Base-by-base conservation (phyloP, 2,888 invertebrate species). In the Toxonevra muliebris region DNA sequence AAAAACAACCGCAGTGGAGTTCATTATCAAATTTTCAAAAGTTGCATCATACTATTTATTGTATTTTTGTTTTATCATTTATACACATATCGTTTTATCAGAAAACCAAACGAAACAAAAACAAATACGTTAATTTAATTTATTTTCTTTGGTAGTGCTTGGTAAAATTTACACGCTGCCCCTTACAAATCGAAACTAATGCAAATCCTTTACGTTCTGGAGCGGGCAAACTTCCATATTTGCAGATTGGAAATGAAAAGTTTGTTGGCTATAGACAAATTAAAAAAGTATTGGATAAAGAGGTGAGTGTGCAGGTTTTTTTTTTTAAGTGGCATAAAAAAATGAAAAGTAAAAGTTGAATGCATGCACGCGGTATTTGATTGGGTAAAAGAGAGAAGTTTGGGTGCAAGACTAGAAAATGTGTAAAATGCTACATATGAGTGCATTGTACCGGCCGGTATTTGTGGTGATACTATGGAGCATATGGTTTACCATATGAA, bases 111-210 rank as follows among this genome's bases (percentile, higher is more conserved):
- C n/a, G n/a, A 30, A 30, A 30, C 61, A 45, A 15, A 19, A 50
- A 19, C 11, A 55, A 55, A 60, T 7, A 53, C 68, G 58, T 12
- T 82, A 30, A n/a, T n/a, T n/a, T n/a, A n/a, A n/a, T n/a, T n/a
- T 58, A 15, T n/a, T 12, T 60, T 52, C 19, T 48, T 71, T 83
- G 83, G 58, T 83, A 90, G 90, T 88, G 89, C 10, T 87, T 89
- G 74, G 87, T 88, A 83, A 93, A 92, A 86, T 94, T 93, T 87
- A 92, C 91, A 79, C 92, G 91, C 72, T 91, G 90, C 69, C 93
- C 92, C 66, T 87, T 93, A 43, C 89, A 87, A 85, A 89, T 93
- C 71, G 90, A 89, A 76, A 89, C 90, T 80, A 89, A 87, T 48
- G 86, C 86, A 69, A 89, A 93, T 86, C 94, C 94, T 61, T 91